Conservation (phyloP, 2,888 invertebrate genomes). For the Eilema griseolum region DNA sequence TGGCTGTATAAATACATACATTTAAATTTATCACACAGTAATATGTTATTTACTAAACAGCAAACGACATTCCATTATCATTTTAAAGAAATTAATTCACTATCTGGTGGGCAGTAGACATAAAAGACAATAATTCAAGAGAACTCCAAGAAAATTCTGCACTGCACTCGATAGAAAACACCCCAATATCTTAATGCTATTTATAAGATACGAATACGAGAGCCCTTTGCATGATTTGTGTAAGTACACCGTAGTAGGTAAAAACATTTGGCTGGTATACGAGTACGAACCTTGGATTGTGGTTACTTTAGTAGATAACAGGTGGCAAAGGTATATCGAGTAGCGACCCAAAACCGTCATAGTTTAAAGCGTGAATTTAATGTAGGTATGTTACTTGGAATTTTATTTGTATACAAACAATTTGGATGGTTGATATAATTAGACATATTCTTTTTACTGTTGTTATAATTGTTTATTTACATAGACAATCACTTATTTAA, state of each 20-base stretch:
- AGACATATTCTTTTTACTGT: too few relatives aligned
- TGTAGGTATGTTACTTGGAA: background rate
- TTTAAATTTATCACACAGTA: background rate
- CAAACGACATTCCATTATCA: background rate
- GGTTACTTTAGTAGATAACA: background rate
- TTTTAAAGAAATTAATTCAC: background rate
- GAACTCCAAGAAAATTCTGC: background rate
- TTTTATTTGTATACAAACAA: background rate
- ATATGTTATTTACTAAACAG: background rate
- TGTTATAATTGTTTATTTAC: too few relatives aligned
- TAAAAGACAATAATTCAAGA: background rate
- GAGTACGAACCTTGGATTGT: background rate
- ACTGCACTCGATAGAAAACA: background rate
- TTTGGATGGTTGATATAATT: too few relatives aligned
- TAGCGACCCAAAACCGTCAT: background rate
- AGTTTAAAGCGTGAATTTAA: background rate
- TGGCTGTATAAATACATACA: too few relatives aligned
- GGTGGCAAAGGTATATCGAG: background rate
- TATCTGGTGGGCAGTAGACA: background rate
- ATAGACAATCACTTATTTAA: too few relatives aligned
- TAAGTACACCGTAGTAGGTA: background rate
- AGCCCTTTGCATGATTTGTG: background rate
- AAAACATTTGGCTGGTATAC: background rate
- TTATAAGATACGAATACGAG: background rate
- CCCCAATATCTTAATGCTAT: background rate